Evolutionary conservation across 2,113 vertebrate genomes (phyloP), one percentile per base, ranked within the genome.

Genomic region (Oreocharis arfaki): DNA sequence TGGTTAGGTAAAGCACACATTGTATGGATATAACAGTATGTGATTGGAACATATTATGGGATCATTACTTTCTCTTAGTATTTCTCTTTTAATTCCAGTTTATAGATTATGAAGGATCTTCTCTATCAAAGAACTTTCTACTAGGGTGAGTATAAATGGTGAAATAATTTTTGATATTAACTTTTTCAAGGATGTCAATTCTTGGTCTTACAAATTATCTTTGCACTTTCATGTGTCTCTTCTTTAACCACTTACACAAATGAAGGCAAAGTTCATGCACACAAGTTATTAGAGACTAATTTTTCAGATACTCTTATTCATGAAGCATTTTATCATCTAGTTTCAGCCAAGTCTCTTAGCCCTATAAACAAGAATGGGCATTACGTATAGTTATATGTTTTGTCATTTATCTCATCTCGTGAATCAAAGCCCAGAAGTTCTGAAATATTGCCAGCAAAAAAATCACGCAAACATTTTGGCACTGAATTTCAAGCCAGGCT

Each of bases 241-340:
- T 89, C 64, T 90, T 81, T 77, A 90, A 74, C 8, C 21, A 73
- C 84, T 90, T 90, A 47, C 64, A 71, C 26, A 95, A 96, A 95
- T 67, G 50, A 95, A 95, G 73, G 78, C 37, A 44, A 94, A 87
- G 67, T 64, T 95, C 32, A 88, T 55, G 35, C 68, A 75, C 37
- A 78, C 11, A 47, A 50, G 4, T 76, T 78, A 78, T 81, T 90
- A 63, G 17, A 53, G 37, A 57, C 13, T 88, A 71, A 55, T 91
- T 95, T 95, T 89, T 89, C 49, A 55, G 68, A 63, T 47, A 35
- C 9, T 59, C 57, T 90, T 84, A 50, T 70, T 67, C 47, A 47
- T 50, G 27, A 24, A 89, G 15, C 8, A 21, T 89, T 93, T 86
- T 76, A 32, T 28, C 4, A 86, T 73, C 33, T 50, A 41, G 59